phyloP scores from a whole-genome alignment of 2,113 vertebrate species.

The Phasianus colchicus region DNA sequence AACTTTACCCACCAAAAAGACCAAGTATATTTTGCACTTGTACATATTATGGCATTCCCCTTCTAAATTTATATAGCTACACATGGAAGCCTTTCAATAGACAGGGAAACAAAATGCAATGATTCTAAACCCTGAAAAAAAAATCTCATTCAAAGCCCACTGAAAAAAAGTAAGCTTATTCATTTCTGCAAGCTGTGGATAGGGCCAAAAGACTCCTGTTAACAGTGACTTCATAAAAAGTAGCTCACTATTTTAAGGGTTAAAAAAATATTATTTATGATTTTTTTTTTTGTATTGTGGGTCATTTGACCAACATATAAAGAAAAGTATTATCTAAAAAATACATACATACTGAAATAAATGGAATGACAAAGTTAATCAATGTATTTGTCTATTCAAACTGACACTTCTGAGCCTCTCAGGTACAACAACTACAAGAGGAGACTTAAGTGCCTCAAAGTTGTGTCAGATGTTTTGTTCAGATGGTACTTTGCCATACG shows the following conservation, averaged over 20 bases:
- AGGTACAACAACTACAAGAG: neutral
- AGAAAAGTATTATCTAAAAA: neutral
- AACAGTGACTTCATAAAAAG: neutral
- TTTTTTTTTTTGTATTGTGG: neutral
- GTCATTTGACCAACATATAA: neutral
- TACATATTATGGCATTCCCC: neutral
- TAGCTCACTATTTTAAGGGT: neutral
- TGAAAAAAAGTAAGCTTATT: neutral
- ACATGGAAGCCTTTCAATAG: neutral
- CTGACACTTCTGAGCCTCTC: neutral
- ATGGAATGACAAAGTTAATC: neutral
- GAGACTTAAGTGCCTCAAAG: neutral
- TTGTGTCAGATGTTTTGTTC: conserved; percentile 11
- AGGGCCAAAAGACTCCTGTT: neutral
- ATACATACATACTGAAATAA: neutral
- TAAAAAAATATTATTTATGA: neutral
- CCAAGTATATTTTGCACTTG: neutral
- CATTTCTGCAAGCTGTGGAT: neutral
- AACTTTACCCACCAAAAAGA: neutral
- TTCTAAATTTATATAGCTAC: neutral
- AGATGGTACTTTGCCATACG: neutral
- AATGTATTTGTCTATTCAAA: neutral
- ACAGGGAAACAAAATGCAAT: neutral
- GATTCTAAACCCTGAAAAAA: neutral
- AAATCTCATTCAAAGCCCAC: neutral